Conservation (phyloP, 2,888 invertebrate genomes). For the Andrena dorsata region DNA sequence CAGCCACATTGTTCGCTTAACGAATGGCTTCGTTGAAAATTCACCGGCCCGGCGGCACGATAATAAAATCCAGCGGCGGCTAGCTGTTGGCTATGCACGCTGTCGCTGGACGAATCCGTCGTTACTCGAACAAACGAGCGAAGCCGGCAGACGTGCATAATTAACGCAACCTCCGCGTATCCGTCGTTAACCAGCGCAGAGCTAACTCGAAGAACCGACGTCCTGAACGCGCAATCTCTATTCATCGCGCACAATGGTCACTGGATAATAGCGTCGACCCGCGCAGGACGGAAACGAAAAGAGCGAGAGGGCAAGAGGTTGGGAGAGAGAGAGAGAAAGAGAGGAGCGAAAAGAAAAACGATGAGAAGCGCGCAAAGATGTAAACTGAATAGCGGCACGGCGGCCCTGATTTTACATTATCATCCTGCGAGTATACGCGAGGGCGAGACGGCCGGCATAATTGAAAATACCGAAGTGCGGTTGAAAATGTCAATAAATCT, state of each 20-base stretch:
- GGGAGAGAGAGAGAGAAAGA: neutral
- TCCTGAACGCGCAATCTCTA: constrained; percentile 48
- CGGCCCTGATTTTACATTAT: constrained; percentile 64
- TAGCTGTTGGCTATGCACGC: constrained; percentile 13
- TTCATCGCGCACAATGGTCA: constrained; percentile 56
- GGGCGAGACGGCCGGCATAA: constrained; percentile 57
- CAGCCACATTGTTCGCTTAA: neutral
- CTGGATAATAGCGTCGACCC: constrained; percentile 52
- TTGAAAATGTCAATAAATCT: constrained; percentile 77
- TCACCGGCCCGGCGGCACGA: neutral
- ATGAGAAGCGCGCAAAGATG: neutral
- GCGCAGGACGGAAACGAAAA: constrained; percentile 18
- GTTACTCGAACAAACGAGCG: constrained; percentile 24
- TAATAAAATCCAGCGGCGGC: constrained; percentile 17
- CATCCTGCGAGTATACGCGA: constrained; percentile 21
- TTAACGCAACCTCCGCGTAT: constrained; percentile 47
- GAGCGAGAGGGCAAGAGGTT: neutral
- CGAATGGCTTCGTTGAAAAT: constrained; percentile 23
- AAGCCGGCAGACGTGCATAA: constrained; percentile 47
- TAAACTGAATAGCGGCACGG: constrained; percentile 51
- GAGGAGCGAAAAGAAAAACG: neutral
- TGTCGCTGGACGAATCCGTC: constrained; percentile 37
- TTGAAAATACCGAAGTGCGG: constrained; percentile 77
- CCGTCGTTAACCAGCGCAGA: constrained; percentile 50
- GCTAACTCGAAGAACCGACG: constrained; percentile 23